These are phyloP conservation scores for Alosa sapidissima DNA, from an alignment of 2,797 vertebrate species.

Conservation along the genomic window DNA sequence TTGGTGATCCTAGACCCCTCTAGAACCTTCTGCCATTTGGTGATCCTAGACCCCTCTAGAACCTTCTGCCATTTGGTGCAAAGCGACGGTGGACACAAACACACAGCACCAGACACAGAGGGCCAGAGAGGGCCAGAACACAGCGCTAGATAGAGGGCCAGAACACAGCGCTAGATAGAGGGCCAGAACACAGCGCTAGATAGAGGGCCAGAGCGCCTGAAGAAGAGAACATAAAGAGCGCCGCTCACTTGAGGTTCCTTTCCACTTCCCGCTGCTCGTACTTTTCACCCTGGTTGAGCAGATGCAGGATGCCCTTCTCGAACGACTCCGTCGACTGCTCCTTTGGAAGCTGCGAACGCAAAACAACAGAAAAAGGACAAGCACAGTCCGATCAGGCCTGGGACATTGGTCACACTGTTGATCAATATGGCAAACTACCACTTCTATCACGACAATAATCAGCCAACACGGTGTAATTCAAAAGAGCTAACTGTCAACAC, in stretches of 20 bases:
- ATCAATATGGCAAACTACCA: neutral
- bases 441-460: neutral
- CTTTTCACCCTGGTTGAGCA: conserved; percentile 85
- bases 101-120: too few species aligned
- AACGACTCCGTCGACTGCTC: conserved; percentile 86
- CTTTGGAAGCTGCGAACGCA: conserved; percentile 83
- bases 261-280: conserved; percentile 84
- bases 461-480: too few species aligned
- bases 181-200: too few species aligned
- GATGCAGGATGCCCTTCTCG: conserved; percentile 86
- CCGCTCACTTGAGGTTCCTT: conserved; percentile 80
- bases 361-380: neutral
- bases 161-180: too few species aligned
- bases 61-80: neutral
- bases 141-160: too few species aligned
- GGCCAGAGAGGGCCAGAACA: too few species aligned
- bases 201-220: conserved; percentile 5
- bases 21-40: too few species aligned
- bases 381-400: neutral
- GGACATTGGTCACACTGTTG: too few species aligned
- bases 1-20: too few species aligned
- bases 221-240: neutral
- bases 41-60: neutral
- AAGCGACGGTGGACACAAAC: neutral
- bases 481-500: neutral